Conservation (phyloP, 2,888 invertebrate genomes). For the Sminthurides aquaticus region DNA sequence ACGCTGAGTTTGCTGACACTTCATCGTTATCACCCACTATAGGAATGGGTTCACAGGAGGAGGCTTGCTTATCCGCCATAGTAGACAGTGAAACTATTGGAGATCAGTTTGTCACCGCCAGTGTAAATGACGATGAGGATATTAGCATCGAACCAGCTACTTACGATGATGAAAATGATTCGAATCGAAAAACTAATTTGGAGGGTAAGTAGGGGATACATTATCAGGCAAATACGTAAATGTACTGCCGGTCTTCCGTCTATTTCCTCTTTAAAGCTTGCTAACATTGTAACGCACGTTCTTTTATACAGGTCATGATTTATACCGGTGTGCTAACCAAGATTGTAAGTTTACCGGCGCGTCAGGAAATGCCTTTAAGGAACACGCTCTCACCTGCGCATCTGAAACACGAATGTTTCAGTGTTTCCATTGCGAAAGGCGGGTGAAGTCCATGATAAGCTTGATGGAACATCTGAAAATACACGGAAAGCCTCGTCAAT, state of each 20-base stretch:
- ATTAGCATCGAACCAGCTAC: not conserved
- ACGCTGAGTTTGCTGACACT: not conserved
- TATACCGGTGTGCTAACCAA: slow-evolving; percentile 52
- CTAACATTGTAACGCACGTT: too few relatives aligned
- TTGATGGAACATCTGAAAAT: slow-evolving; percentile 55
- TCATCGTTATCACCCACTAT: not conserved
- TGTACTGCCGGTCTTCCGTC: slow-evolving; percentile 2
- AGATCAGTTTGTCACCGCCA: not conserved
- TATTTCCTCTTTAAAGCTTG: too few relatives aligned
- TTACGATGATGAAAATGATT: slow-evolving; percentile 6
- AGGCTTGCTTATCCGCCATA: not conserved
- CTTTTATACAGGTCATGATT: slow-evolving; percentile 47
- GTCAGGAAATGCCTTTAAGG: slow-evolving; percentile 46
- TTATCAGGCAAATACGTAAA: too few relatives aligned
- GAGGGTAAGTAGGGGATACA: too few relatives aligned
- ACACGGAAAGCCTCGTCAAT: slow-evolving; percentile 56
- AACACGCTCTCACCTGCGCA: slow-evolving; percentile 46
- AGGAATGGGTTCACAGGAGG: not conserved
- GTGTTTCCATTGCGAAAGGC: slow-evolving; percentile 53
- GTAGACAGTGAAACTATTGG: not conserved
- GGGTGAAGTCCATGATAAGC: slow-evolving; percentile 47
- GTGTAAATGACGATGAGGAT: slow-evolving; percentile 16
- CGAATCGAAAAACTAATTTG: slow-evolving; percentile 26
- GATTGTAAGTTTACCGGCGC: slow-evolving; percentile 48
- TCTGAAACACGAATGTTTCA: slow-evolving; percentile 46